Evolutionary conservation across 2,797 vertebrate species (phyloP).

Genomic region (Phataginus tricuspis): DNA sequence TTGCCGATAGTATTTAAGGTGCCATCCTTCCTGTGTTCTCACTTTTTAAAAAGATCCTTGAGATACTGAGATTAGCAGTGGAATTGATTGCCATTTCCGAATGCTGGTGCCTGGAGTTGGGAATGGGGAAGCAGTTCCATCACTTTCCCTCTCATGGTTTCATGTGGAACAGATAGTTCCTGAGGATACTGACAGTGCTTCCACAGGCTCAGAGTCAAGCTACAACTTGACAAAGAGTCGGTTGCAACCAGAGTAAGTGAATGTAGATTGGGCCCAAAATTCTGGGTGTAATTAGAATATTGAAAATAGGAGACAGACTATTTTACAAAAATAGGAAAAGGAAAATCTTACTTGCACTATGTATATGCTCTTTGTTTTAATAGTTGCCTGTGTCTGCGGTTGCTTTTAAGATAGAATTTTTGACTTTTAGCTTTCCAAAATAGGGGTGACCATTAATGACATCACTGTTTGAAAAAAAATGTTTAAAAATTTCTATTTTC

Average conservation of each 20-base stretch:
- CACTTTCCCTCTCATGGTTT: neutral
- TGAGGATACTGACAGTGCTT: neutral
- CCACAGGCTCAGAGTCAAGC: neutral
- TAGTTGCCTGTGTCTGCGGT: neutral
- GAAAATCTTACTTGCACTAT: neutral
- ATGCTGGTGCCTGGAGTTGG: neutral
- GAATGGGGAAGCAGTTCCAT: neutral
- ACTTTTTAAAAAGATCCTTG: constrained; percentile 9
- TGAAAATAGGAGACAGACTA: constrained; percentile 33
- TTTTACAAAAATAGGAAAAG: constrained; percentile 65
- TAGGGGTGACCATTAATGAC: neutral
- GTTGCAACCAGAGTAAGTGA: neutral
- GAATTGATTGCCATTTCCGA: neutral
- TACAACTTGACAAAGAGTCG: neutral
- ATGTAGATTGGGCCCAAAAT: constrained; percentile 13
- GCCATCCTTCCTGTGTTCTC: neutral
- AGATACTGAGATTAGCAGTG: neutral
- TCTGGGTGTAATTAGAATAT: constrained; percentile 28
- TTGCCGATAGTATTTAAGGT: constrained; percentile 11
- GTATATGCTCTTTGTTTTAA: neutral
- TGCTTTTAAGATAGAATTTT: constrained; percentile 17
- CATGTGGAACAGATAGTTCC: neutral
- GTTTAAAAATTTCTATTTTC: constrained; percentile 63
- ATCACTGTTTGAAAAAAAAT: neutral
- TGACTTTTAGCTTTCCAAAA: constrained; percentile 44